phyloP scores from a whole-genome alignment of 2,797 vertebrate genomes.

The Coregonus suidteri region DNA sequence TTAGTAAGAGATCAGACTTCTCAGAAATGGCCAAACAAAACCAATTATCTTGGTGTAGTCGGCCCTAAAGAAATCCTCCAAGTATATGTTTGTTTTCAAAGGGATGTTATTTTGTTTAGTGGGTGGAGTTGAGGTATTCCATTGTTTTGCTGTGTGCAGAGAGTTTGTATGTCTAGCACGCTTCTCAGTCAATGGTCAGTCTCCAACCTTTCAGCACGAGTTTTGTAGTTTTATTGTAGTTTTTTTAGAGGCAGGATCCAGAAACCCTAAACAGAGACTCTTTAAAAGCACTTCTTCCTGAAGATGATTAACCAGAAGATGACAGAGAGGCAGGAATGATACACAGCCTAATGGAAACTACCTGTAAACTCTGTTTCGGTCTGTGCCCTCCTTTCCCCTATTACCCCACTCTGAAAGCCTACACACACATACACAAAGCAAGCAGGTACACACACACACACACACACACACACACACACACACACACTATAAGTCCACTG shows the following conservation, averaged over 20 bases:
- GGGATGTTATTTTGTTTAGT: neutral
- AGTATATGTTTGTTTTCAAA: neutral
- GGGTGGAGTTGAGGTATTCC: neutral
- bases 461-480: no score
- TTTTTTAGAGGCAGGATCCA: neutral
- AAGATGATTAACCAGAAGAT: constrained; percentile 60
- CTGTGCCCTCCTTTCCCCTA: constrained; percentile 27
- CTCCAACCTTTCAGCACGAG: no score
- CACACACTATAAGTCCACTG: neutral
- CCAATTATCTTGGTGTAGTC: neutral
- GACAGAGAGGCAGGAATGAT: constrained; percentile 29
- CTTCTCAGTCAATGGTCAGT: no score
- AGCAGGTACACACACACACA: neutral
- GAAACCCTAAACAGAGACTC: constrained; percentile 54
- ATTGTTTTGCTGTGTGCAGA: neutral
- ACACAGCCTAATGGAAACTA: constrained; percentile 39
- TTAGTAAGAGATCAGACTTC: constrained; percentile 1
- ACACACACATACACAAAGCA: constrained; percentile 19
- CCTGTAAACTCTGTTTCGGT: constrained; percentile 54
- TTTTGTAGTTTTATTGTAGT: no score
- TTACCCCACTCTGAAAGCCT: constrained; percentile 29
- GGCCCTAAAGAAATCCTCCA: no score
- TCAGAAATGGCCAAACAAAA: neutral
- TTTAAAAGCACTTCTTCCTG: constrained; percentile 63
- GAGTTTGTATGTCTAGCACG: neutral